Conservation (phyloP, 2,113 vertebrate genomes). For the Gavia stellata region DNA sequence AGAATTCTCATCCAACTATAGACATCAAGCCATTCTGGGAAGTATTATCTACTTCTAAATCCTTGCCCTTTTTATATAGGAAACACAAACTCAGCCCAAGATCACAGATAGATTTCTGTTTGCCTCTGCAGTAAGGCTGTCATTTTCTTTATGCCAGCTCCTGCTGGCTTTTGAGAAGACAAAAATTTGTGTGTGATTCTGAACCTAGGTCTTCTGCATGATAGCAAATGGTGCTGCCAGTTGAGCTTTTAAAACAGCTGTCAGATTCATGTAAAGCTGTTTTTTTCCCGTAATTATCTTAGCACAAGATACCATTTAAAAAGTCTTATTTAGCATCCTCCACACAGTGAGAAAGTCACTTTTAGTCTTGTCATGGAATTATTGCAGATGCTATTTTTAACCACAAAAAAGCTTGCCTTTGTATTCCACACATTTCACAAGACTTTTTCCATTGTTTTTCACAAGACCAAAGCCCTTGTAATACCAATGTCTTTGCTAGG, state of each 20-base stretch:
- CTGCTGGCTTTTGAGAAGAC: background rate
- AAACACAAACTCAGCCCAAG: background rate
- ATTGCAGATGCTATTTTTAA: background rate
- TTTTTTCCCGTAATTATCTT: background rate
- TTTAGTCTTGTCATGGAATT: background rate
- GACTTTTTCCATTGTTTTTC: background rate
- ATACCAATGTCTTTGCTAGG: background rate
- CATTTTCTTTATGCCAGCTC: background rate
- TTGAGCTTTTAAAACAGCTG: conserved; percentile 4
- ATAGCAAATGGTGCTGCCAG: background rate
- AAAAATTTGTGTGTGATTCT: background rate
- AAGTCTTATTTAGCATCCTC: background rate
- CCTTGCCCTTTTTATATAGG: background rate
- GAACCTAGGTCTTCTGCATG: background rate
- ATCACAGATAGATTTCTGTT: background rate
- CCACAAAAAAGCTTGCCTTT: background rate
- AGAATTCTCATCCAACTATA: background rate
- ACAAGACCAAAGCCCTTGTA: background rate
- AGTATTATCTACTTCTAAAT: background rate
- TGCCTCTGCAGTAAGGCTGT: background rate
- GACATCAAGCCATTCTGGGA: background rate
- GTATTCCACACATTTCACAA: background rate
- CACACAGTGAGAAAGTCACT: background rate
- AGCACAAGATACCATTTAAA: background rate
- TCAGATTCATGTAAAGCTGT: background rate